phyloP scores from a whole-genome alignment of 1,140 invertebrate genomes.

The Hycleus cichorii region DNA sequence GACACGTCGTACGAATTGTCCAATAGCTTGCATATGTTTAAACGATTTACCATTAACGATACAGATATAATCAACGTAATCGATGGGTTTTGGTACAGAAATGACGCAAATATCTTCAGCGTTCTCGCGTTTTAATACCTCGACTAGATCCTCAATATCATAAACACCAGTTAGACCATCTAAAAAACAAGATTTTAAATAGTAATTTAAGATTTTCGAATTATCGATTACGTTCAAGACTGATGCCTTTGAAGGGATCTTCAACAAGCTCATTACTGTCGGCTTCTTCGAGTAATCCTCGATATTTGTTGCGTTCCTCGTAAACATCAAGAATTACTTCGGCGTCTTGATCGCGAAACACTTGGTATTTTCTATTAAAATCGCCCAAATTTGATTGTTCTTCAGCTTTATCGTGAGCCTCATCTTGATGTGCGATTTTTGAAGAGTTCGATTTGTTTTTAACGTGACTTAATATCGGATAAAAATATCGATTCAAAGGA shows the following conservation, averaged over 20 bases:
- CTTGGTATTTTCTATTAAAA: slow-evolving; percentile 22
- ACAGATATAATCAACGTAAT: slow-evolving; percentile 48
- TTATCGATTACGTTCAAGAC: slow-evolving; percentile 26
- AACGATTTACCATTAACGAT: slow-evolving; percentile 25
- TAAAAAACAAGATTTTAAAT: slow-evolving; percentile 14
- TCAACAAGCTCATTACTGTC: slow-evolving; percentile 5
- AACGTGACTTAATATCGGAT: no score
- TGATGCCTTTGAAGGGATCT: slow-evolving; percentile 26
- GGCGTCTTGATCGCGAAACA: slow-evolving; percentile 28
- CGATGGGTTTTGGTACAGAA: slow-evolving; percentile 60
- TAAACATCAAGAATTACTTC: slow-evolving; percentile 28
- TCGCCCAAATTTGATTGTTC: not conserved
- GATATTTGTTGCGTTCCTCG: slow-evolving; percentile 25
- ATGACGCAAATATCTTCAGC: slow-evolving; percentile 76
- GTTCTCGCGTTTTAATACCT: slow-evolving; percentile 68
- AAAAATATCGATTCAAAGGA: no score
- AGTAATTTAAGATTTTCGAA: slow-evolving; percentile 1
- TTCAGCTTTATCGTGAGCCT: no score
- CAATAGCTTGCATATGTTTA: slow-evolving; percentile 52
- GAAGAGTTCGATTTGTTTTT: no score
- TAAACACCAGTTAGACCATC: slow-evolving; percentile 28
- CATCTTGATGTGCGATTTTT: no score
- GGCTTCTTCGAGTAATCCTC: slow-evolving; percentile 11
- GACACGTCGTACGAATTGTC: slow-evolving; percentile 67
- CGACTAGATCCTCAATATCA: slow-evolving; percentile 71